phyloP scores from a whole-genome alignment of 2,888 invertebrate species.

The Arrhopalites spinosus region DNA sequence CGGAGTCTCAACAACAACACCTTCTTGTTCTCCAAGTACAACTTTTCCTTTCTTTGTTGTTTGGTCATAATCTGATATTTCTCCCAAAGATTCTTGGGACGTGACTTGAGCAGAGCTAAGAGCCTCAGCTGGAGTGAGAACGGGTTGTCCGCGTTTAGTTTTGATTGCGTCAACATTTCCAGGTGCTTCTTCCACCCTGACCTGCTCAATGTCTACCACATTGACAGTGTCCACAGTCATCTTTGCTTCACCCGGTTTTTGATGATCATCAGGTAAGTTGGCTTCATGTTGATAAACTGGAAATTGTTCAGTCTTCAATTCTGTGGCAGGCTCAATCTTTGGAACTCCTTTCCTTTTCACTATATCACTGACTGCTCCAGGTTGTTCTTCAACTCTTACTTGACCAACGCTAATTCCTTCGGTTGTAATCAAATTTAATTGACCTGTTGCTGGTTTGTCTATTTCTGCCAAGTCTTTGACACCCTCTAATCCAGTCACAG shows the following conservation, averaged over 20 bases:
- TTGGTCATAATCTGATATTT: neutral
- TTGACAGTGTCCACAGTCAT: neutral
- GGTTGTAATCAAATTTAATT: neutral
- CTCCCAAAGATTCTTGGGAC: conserved; percentile 8
- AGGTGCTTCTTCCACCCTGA: neutral
- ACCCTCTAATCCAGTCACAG: conserved; percentile 20
- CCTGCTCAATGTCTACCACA: neutral
- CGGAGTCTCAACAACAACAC: conserved; percentile 6
- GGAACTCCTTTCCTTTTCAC: neutral
- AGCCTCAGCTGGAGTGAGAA: conserved; percentile 19
- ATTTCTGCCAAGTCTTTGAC: neutral
- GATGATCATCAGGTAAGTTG: neutral
- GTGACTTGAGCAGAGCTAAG: conserved; percentile 12
- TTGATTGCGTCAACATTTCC: neutral
- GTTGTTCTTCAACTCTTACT: conserved; percentile 5
- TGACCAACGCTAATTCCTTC: conserved; percentile 22
- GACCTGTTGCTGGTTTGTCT: neutral
- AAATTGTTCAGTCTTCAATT: neutral
- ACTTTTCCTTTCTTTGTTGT: conserved; percentile 9
- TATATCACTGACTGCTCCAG: neutral
- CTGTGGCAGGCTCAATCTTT: conserved; percentile 17
- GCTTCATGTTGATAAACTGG: conserved; percentile 21
- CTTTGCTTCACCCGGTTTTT: neutral
- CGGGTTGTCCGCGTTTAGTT: neutral
- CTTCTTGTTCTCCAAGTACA: conserved; percentile 12